Evolutionary conservation across 2,797 vertebrate genomes (phyloP).

Genomic region (Mormyrops boulengeri): DNA sequence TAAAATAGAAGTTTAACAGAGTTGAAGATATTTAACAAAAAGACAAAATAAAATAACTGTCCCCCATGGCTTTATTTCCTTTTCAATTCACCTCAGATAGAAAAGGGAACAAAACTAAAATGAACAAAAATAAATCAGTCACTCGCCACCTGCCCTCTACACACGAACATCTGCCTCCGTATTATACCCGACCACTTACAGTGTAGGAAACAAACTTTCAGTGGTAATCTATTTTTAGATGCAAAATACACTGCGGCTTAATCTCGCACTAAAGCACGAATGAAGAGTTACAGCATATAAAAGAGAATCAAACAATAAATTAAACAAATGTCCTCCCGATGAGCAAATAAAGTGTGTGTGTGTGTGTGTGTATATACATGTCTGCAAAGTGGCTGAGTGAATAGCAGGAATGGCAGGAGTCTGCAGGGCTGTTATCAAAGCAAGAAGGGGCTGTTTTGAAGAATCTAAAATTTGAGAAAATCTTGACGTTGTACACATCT

Average conservation of each 20-base stretch:
- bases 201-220: neutral
- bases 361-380: neutral
- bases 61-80: neutral
- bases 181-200: neutral
- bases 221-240: neutral
- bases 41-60: neutral
- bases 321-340: neutral
- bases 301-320: neutral
- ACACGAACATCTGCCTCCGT: neutral
- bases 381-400: neutral
- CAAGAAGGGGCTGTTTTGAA: too few species aligned
- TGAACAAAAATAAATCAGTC: neutral
- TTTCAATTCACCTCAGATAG: neutral
- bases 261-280: neutral
- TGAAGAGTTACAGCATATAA: neutral
- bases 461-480: too few species aligned
- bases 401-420: too few species aligned
- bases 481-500: neutral
- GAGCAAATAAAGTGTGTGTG: neutral
- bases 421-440: too few species aligned
- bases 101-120: neutral
- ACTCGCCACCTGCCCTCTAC: neutral
- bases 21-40: neutral
- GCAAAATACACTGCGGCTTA: neutral
- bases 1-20: neutral